phyloP scores from a whole-genome alignment of 2,113 vertebrate species.

The Tinamus guttatus region DNA sequence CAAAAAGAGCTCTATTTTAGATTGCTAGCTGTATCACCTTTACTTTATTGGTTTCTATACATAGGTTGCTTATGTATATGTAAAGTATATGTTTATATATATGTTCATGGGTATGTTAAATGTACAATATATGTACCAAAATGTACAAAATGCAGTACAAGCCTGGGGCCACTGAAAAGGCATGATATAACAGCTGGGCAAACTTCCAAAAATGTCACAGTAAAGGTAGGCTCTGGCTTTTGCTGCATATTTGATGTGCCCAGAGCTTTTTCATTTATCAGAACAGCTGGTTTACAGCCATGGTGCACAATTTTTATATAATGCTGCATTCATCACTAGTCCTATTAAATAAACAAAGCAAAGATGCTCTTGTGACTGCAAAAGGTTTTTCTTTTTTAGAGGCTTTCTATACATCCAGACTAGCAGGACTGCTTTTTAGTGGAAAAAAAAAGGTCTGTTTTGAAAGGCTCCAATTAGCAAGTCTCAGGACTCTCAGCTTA shows the following conservation, averaged over 20 bases:
- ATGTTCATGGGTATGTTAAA: not conserved
- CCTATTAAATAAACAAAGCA: not conserved
- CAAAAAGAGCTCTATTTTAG: not conserved
- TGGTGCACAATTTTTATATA: not conserved
- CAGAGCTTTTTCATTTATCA: not conserved
- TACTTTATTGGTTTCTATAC: not conserved
- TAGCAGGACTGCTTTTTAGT: not conserved
- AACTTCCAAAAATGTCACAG: not conserved
- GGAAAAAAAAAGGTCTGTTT: not conserved
- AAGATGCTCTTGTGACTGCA: not conserved
- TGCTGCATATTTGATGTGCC: not conserved
- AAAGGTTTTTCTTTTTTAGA: not conserved
- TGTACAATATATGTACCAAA: too few relatives aligned
- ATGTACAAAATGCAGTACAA: not conserved
- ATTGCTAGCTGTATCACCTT: not conserved
- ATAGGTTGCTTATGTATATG: not conserved
- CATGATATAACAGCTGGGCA: not conserved
- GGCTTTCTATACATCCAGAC: not conserved
- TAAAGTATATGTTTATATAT: not conserved
- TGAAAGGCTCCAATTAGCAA: constrained; percentile 13
- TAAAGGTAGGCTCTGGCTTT: not conserved
- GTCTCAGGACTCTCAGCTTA: not conserved
- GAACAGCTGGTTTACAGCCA: constrained; percentile 13
- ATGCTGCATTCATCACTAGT: not conserved
- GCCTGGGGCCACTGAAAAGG: not conserved